Evolutionary conservation across 30 jellyfish, hydroid and myxozoan species (phyloP).

Genomic region (Catostylus mosaicus): DNA sequence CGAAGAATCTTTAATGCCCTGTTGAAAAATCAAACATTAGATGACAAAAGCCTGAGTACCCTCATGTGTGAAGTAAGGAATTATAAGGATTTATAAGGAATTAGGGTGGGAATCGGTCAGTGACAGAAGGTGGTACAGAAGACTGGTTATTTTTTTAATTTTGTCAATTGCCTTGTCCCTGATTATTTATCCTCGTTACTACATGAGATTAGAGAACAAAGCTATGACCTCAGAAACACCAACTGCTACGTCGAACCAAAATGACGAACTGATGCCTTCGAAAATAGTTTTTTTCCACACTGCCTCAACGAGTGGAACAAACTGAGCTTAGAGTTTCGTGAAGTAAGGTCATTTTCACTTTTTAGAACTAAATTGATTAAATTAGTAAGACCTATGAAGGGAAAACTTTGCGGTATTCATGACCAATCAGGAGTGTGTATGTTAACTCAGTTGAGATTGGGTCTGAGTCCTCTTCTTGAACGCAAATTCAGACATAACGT

Average conservation of each 20-base stretch:
- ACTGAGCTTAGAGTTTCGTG: constrained; percentile 41
- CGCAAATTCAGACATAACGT: constrained; percentile 13
- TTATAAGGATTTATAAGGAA: constrained; percentile 22
- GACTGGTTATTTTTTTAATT: constrained; percentile 33
- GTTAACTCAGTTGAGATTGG: constrained; percentile 34
- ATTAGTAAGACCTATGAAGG: constrained; percentile 37
- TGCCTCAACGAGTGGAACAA: constrained; percentile 48
- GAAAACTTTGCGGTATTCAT: constrained; percentile 36
- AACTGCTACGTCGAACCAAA: constrained; percentile 24
- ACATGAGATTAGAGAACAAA: constrained; percentile 20
- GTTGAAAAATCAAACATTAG: not conserved
- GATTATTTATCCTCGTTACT: constrained; percentile 16
- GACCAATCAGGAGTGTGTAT: constrained; percentile 32
- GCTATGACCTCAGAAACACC: constrained; percentile 31
- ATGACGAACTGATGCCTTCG: constrained; percentile 33
- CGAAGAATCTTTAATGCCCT: too few species aligned
- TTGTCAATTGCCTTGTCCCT: constrained; percentile 56
- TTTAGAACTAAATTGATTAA: constrained; percentile 34
- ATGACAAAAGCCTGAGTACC: too few species aligned
- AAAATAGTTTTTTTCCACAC: constrained; percentile 36
- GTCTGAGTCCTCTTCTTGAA: constrained; percentile 38
- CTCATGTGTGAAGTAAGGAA: too few species aligned
- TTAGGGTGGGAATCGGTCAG: constrained; percentile 67
- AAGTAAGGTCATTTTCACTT: constrained; percentile 30
- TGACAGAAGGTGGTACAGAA: constrained; percentile 44